These are phyloP conservation scores for Copidosoma floridanum DNA, from an alignment of 1,140 invertebrate species.

Conservation along the genomic window DNA sequence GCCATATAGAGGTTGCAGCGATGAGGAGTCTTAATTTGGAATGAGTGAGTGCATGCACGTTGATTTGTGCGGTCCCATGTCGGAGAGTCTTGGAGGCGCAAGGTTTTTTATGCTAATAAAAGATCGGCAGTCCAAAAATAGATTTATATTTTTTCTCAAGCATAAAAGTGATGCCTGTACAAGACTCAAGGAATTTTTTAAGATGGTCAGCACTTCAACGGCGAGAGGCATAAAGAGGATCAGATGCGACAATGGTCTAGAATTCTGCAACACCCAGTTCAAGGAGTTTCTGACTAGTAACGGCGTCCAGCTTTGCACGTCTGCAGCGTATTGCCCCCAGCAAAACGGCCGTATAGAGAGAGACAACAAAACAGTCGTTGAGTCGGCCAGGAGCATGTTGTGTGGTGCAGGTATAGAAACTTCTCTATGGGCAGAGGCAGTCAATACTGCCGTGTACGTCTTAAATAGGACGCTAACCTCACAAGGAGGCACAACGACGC, in stretches of 20 bases:
- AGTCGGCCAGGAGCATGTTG: conserved; percentile 48
- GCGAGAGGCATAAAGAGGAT: neutral
- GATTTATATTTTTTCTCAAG: conserved; percentile 38
- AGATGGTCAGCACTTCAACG: neutral
- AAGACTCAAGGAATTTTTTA: conserved; percentile 21
- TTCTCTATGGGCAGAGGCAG: conserved; percentile 52
- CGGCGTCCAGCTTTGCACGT: conserved; percentile 32
- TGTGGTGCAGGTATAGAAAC: neutral
- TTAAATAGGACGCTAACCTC: conserved; percentile 1
- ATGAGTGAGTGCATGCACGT: neutral
- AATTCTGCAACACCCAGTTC: neutral
- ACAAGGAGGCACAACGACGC: conserved; percentile 15
- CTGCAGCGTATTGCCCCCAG: conserved; percentile 43
- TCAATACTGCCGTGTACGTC: conserved; percentile 42
- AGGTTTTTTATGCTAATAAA: neutral
- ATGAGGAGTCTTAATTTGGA: neutral
- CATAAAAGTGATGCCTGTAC: conserved; percentile 45
- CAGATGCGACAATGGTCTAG: neutral
- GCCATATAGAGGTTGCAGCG: neutral
- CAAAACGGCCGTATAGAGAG: conserved; percentile 48
- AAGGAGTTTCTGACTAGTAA: neutral
- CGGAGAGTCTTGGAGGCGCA: neutral
- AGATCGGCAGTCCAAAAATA: neutral
- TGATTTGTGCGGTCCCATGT: neutral
- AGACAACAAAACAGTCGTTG: conserved; percentile 46